These are phyloP conservation scores for Hepsetus odoe DNA, from an alignment of 2,113 vertebrate genomes.

Conservation along the genomic window DNA sequence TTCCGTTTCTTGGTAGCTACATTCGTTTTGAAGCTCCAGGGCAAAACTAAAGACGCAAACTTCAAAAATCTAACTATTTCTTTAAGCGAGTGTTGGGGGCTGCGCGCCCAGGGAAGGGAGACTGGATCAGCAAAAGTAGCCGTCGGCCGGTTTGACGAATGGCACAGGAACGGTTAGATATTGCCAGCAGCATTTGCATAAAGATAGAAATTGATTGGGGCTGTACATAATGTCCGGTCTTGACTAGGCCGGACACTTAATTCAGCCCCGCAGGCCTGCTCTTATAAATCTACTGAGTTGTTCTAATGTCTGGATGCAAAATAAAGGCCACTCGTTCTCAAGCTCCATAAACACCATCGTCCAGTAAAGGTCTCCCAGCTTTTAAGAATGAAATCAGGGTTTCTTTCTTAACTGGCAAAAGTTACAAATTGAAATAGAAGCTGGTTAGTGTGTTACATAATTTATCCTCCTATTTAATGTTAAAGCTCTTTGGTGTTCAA, in stretches of 20 bases:
- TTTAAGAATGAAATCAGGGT: too few relatives aligned
- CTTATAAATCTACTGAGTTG: conserved; percentile 4
- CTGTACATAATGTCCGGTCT: conserved; percentile 15
- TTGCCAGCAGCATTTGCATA: conserved; percentile 35
- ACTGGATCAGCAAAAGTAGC: conserved; percentile 25
- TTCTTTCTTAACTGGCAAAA: too few relatives aligned
- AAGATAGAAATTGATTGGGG: conserved; percentile 48
- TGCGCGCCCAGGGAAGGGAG: not conserved
- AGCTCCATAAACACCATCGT: not conserved
- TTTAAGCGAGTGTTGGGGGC: not conserved
- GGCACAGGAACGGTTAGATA: conserved; percentile 29
- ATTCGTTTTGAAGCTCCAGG: too few relatives aligned
- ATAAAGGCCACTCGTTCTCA: not conserved
- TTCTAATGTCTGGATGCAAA: not conserved
- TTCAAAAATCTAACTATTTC: not conserved
- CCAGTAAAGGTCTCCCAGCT: too few relatives aligned
- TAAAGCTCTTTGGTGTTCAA: too few relatives aligned
- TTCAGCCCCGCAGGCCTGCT: not conserved
- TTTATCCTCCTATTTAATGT: too few relatives aligned
- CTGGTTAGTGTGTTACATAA: too few relatives aligned
- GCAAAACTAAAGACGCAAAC: too few relatives aligned
- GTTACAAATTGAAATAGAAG: too few relatives aligned
- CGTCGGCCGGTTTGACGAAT: conserved; percentile 34
- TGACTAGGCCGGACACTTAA: conserved; percentile 3
- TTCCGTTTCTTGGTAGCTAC: too few relatives aligned